Percentiles rank a stretch among this genome's conserved stretches.
Conservation (phyloP, 2,797 vertebrate genomes). For the Bradypodion pumilum region DNA sequence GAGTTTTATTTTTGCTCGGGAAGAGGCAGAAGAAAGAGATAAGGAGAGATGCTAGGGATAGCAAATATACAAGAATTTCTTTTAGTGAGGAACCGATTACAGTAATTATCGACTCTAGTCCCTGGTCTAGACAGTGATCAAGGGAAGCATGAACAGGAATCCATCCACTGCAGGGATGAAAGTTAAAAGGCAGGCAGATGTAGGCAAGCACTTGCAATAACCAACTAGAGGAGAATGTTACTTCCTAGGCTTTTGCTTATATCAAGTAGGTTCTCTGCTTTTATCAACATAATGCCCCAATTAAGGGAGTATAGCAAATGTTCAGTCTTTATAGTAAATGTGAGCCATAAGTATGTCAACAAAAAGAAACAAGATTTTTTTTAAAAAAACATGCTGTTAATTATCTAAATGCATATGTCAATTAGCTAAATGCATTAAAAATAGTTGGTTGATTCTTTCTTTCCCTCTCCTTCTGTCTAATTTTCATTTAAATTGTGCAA, state of each 20-base stretch:
- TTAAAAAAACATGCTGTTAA: background rate
- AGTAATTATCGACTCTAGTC: no score
- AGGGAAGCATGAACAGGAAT: background rate
- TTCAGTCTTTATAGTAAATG: background rate
- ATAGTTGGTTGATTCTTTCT: background rate
- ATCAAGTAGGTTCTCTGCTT: background rate
- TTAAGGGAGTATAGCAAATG: background rate
- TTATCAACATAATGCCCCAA: background rate
- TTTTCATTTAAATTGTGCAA: background rate
- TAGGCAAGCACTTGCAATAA: background rate
- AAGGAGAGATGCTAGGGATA: background rate
- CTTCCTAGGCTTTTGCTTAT: background rate
- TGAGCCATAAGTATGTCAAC: background rate
- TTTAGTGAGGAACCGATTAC: background rate
- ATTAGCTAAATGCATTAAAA: conserved; percentile 7
- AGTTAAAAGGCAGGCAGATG: background rate
- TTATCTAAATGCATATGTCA: background rate
- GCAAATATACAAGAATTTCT: background rate
- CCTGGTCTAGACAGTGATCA: background rate
- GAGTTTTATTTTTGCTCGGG: background rate
- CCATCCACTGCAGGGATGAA: background rate
- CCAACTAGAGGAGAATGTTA: background rate
- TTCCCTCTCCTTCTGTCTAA: conserved; percentile 5
- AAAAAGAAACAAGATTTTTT: background rate
- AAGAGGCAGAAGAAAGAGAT: background rate